Evolutionary conservation across 2,888 invertebrate genomes (phyloP), one percentile per base, ranked within the genome.

Genomic region (Lampropteryx suffumata): DNA sequence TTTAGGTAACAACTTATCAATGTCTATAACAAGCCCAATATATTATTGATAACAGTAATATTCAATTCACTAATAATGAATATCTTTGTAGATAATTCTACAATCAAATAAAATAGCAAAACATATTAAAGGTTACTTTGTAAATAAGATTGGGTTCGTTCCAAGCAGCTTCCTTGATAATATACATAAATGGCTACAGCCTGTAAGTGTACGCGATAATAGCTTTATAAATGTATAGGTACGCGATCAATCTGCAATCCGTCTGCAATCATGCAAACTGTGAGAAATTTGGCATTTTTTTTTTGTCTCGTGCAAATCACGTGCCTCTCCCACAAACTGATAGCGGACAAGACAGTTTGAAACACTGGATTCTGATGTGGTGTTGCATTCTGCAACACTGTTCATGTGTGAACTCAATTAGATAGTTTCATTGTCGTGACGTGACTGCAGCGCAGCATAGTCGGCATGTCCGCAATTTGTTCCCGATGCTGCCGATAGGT

Each of bases 401-500:
- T 77, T 81, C 76, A 84, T 79, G 81, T 82, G 82, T 78, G 71
- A 79, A 83, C 71, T 76, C 77, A 76, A 80, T 82, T 79, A 80
- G 70, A 76, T 71, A 76, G 77, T 80, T 78, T 79, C 73, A 72
- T 58, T 65, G 63, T 69, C 65, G 71, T 65, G 69, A 64, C 65
- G n/a, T n/a, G n/a, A n/a, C n/a, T 62, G 59, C 55, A 47, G 50
- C 53, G 17, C 17, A 17, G 17, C 17, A 17, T 17, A 4, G 17
- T 4, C 63, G 43, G 68, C 64, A 64, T 70, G 71, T 65, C 68
- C 67, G 68, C 70, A 67, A 67, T 72, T 71, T 72, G 72, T 69
- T 65, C 46, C 62, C 60, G 69, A 71, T 69, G 62, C 59, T 58
- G 59, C 55, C 61, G 73, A 70, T 67, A 65, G 61, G 63, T 73